Base-by-base conservation (phyloP, 2,113 vertebrate genomes). In the Hippocampus comes region DNA sequence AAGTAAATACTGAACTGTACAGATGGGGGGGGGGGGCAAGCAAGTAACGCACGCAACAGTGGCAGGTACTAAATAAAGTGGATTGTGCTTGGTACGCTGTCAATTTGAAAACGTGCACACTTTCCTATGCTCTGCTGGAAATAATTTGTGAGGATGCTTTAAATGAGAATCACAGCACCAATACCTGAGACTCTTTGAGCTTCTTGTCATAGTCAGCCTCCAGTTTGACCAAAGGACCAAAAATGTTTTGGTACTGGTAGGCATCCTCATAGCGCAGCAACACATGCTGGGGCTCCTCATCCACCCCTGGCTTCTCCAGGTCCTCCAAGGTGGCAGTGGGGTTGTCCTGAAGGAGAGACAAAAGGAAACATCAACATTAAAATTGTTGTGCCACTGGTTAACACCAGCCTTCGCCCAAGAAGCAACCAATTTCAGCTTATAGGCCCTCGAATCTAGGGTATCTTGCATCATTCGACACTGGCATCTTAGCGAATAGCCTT, bases 131-230 rank as follows among this genome's bases (percentile, higher is more conserved):
- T 48, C 3, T 55, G 8, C 53, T n/a, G 21, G 21, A n/a, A n/a
- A 55, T 25, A 27, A 14, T 51, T 18, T 56, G 25, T 17, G 23
- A 15, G 30, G 5, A 11, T 4, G 48, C 25, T 6, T 49, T 10
- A 48, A 68, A 49, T 17, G 2, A 34, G 21, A 5, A 43, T 5
- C n/a, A 48, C 56, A 34, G 2, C 1, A 48, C 38, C 53, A 42
- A 12, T 78, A 98, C 97, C 96, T 99, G 97, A 64, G 97, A 99
- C 90, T 99, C 97, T 81, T 99, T 99, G n/a, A 99, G 94, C 79
- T 99, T 99, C 90, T 99, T 99, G 89, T 99, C 97, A 42, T 99
- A 99, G 74, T 99, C 97, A 0, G 97, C 97, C 87, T 99, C 97
- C 48, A 99, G 95, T 89, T 99, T 99, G 74, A 99, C 97, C 70